These are phyloP conservation scores for Heteromormyrus szaboi DNA, from an alignment of 2,797 vertebrate genomes.

Conservation along the genomic window DNA sequence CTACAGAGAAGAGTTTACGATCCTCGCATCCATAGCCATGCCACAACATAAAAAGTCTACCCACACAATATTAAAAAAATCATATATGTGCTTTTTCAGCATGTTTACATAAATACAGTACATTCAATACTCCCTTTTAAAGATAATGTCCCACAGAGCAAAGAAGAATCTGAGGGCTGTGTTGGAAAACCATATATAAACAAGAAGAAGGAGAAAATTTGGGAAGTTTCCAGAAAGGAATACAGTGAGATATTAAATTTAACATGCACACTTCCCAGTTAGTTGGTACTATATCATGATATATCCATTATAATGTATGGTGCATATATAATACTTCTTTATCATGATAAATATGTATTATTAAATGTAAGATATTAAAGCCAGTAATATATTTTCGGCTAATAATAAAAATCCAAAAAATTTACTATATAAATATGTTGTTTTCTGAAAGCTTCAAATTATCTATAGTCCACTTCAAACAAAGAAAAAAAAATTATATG, in stretches of 20 bases:
- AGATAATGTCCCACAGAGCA: neutral
- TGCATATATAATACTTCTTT: neutral
- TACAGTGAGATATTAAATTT: neutral
- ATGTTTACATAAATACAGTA: slow-evolving; percentile 2
- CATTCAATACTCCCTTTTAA: neutral
- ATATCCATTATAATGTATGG: neutral
- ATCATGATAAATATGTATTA: slow-evolving; percentile 1
- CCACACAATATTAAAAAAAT: neutral
- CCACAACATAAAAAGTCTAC: neutral
- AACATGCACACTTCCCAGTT: neutral
- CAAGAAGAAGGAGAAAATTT: neutral
- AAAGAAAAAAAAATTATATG: neutral
- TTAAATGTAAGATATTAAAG: neutral
- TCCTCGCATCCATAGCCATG: neutral
- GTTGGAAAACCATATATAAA: neutral
- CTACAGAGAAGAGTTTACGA: neutral
- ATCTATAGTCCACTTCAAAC: neutral
- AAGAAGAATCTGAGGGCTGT: neutral
- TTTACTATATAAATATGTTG: neutral
- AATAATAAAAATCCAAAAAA: neutral
- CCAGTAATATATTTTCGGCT: neutral
- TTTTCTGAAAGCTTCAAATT: neutral
- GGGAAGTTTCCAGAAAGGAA: neutral
- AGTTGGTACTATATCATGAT: neutral
- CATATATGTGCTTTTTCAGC: neutral